Percentiles rank a stretch among this genome's conserved stretches.
Conservation (phyloP, 23 tunicate species). For the Ciona savignyi region DNA sequence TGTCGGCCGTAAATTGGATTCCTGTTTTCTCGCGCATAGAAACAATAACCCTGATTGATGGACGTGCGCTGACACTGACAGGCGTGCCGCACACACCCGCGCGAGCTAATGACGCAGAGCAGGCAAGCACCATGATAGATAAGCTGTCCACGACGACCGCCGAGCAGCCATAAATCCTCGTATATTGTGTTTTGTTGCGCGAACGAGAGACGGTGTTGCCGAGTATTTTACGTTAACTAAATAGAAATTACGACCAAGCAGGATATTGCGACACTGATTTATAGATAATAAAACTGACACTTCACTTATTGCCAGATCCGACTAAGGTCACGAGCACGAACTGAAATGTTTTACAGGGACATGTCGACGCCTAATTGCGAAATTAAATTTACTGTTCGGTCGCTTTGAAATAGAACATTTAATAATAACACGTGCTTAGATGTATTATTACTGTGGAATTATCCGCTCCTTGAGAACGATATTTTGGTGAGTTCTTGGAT, state of each 20-base stretch:
- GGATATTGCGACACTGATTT: background rate
- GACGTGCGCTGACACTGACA: constrained; percentile 2
- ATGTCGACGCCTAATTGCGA: background rate
- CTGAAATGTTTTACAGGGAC: background rate
- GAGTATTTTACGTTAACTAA: background rate
- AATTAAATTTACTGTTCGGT: background rate
- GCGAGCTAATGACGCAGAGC: constrained; percentile 1
- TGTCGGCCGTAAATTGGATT: background rate
- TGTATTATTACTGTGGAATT: background rate
- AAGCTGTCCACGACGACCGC: background rate
- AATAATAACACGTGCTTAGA: background rate
- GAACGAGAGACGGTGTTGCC: background rate
- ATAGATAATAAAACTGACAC: background rate
- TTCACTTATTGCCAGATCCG: background rate
- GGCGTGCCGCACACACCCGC: background rate
- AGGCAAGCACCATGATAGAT: constrained; percentile 1
- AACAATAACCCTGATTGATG: constrained; percentile 1
- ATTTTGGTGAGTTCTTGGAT: too few relatives aligned
- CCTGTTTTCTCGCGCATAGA: constrained; percentile 1
- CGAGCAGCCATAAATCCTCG: background rate
- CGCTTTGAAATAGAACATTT: background rate
- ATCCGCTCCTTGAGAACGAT: too few relatives aligned
- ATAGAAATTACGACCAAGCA: background rate
- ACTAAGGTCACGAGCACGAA: background rate
- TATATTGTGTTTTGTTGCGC: background rate